Conservation (phyloP, 2,888 invertebrate species). For the Plagiodera versicolora region DNA sequence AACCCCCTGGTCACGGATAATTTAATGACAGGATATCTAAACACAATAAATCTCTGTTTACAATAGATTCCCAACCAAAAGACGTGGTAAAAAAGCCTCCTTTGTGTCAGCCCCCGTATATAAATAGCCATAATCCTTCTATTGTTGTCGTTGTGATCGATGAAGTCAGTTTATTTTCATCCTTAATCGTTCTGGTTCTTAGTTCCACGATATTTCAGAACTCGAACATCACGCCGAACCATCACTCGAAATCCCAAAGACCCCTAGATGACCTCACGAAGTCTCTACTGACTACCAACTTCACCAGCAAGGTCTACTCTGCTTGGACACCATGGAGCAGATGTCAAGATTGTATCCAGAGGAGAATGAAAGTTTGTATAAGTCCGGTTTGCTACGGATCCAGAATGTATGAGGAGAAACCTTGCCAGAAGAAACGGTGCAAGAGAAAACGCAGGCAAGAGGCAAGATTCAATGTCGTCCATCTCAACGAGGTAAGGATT, state of each 20-base stretch:
- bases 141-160: not conserved
- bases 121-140: not conserved
- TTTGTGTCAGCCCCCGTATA: not conserved
- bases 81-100: not conserved
- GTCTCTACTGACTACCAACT: constrained; percentile 7
- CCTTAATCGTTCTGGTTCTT: not conserved
- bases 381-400: constrained; percentile 43
- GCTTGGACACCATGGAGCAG: constrained; percentile 50
- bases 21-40: not conserved
- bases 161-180: not conserved
- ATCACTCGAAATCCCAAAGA: constrained; percentile 1
- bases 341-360: constrained; percentile 60
- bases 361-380: constrained; percentile 75
- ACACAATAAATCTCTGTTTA: not conserved
- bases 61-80: not conserved
- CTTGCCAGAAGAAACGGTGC: constrained; percentile 51
- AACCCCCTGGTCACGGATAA: not conserved
- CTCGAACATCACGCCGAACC: constrained; percentile 6
- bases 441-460: constrained; percentile 51
- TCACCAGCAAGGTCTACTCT: constrained; percentile 23
- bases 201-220: not conserved
- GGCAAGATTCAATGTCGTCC: constrained; percentile 47
- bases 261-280: not conserved
- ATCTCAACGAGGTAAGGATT: constrained; percentile 39
- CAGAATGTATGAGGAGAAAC: constrained; percentile 51